Base-by-base conservation (phyloP, 2,888 invertebrate species). In the Eulithis testata region DNA sequence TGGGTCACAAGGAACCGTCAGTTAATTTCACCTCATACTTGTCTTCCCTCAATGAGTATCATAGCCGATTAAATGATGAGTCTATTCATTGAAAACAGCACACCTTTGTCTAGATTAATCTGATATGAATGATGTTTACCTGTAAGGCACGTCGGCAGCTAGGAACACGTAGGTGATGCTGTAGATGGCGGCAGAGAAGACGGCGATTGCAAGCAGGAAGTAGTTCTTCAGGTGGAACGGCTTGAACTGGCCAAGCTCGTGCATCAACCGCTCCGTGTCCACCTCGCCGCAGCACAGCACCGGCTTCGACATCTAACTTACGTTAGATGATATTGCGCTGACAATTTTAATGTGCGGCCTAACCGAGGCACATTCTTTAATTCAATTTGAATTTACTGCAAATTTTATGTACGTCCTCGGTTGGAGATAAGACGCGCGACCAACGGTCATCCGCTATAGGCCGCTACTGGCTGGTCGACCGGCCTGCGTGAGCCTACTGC, bases 111-210 rank as follows among this genome's bases (percentile, higher is more conserved):
- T 3, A 44, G 11, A 4, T n/a, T n/a, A 11, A n/a, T n/a, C 3
- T 21, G 21, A 12, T 0, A 21, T 11, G 9, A 21, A 9, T 3
- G 21, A 2, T 9, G 14, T 40, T 53, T 45, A 64, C 64, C 91
- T 89, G 86, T 91, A 90, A 0, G 84, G 80, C 37, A 91, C 89
- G 37, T 91, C 89, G 0, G 79, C 91, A 0, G 90, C 91, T 31
- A 91, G 75, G 78, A 92, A 91, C 63, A 92, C 83, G 69, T 89
- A 92, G 80, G 89, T 91, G 76, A 80, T 82, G 49, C 75, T 85
- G 71, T 90, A 87, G 7, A 86, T 45, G 0, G 90, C 82, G 1
- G 86, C 85, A 40, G 78, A 70, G 61, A 75, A 84, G 31, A 78
- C 77, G 3, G 78, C 73, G 60, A 89, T 36, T 9, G 87, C 82